Evolutionary conservation across 2,113 vertebrate species (phyloP).

Genomic region (Rattus rattus): DNA sequence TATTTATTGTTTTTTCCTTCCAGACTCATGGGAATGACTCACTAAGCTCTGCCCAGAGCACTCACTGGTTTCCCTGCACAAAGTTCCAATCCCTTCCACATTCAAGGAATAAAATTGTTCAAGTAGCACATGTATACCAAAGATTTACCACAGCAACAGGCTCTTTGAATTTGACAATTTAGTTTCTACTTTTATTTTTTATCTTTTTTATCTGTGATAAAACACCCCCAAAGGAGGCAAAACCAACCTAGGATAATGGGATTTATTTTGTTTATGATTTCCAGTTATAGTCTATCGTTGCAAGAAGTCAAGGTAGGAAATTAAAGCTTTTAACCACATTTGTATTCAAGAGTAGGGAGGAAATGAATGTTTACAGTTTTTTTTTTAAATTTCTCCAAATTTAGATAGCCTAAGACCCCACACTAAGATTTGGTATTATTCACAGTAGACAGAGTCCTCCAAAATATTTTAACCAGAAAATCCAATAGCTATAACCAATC

Average conservation of each 20-base stretch:
- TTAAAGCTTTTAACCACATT: not conserved
- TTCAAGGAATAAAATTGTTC: not conserved
- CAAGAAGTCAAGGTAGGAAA: not conserved
- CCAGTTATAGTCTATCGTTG: not conserved
- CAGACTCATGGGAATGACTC: not conserved
- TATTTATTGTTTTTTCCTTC: not conserved
- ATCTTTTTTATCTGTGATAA: not conserved
- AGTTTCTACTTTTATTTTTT: not conserved
- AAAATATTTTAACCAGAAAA: not conserved
- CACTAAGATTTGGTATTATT: accelerated
- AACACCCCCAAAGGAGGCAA: not conserved
- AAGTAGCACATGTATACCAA: not conserved
- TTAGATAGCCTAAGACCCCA: not conserved
- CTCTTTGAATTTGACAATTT: not conserved
- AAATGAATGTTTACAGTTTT: not conserved
- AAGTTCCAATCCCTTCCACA: not conserved
- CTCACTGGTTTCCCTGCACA: not conserved
- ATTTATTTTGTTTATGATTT: not conserved
- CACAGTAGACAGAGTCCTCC: too few species aligned
- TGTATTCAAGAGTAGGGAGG: not conserved
- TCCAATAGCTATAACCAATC: not conserved
- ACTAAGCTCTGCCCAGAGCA: too few species aligned
- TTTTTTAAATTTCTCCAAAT: not conserved
- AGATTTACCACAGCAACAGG: not conserved
- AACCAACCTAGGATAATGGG: not conserved